Percentiles rank a stretch among this genome's conserved stretches.
Conservation (phyloP, 1,140 invertebrate species). For the Drosophila murphyi region DNA sequence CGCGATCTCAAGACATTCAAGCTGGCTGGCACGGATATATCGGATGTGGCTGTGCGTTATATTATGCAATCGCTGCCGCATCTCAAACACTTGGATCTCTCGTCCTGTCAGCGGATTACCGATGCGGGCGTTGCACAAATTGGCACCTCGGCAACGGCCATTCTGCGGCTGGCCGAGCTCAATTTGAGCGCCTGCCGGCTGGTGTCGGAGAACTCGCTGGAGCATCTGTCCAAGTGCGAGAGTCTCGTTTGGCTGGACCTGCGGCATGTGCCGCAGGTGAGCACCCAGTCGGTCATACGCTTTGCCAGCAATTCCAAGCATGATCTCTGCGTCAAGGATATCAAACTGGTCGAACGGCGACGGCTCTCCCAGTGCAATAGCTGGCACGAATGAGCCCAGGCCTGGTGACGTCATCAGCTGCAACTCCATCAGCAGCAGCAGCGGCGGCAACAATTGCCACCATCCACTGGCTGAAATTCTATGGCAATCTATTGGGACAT, state of each 20-base stretch:
- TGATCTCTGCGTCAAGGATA: slow-evolving; percentile 90
- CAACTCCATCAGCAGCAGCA: neutral
- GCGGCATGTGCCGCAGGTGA: slow-evolving; percentile 90
- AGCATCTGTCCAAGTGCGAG: slow-evolving; percentile 89
- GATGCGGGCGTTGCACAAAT: slow-evolving; percentile 95
- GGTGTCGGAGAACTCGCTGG: slow-evolving; percentile 92
- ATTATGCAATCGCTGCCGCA: slow-evolving; percentile 91
- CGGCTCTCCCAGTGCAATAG: slow-evolving; percentile 44
- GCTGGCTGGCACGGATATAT: slow-evolving; percentile 94
- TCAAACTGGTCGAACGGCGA: slow-evolving; percentile 88
- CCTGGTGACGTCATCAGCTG: neutral
- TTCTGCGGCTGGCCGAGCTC: slow-evolving; percentile 86
- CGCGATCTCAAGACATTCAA: slow-evolving; percentile 90
- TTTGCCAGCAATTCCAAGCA: slow-evolving; percentile 91
- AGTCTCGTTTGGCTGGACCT: slow-evolving; percentile 89
- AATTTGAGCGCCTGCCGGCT: slow-evolving; percentile 93
- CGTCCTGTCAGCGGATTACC: slow-evolving; percentile 93
- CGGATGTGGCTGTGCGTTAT: slow-evolving; percentile 93
- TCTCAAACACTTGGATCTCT: slow-evolving; percentile 91
- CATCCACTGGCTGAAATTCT: slow-evolving; percentile 6
- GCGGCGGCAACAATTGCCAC: slow-evolving; percentile 3
- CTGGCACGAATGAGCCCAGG: slow-evolving; percentile 37
- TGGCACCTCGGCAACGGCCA: slow-evolving; percentile 85
- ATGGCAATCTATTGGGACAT: neutral
- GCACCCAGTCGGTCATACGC: slow-evolving; percentile 91